Conservation (phyloP, 2,888 invertebrate species). For the Drosophila kambysellisi region DNA sequence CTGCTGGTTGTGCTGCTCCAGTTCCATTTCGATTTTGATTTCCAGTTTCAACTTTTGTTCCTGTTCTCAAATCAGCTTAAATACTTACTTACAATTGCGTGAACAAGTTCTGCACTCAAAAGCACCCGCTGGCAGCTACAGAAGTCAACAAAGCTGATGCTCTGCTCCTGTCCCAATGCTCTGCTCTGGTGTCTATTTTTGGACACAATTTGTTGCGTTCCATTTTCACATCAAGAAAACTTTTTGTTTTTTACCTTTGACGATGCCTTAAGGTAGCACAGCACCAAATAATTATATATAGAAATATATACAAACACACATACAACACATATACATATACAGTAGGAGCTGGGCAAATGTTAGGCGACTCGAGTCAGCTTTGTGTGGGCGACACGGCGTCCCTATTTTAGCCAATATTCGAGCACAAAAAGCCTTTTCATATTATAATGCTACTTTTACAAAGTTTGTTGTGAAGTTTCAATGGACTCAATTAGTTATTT, state of each 20-base stretch:
- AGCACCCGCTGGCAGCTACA: conserved; percentile 25
- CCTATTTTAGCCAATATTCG: conserved; percentile 30
- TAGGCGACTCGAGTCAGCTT: conserved; percentile 27
- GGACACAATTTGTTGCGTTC: conserved; percentile 74
- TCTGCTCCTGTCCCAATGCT: conserved; percentile 36
- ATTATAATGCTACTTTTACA: conserved; percentile 32
- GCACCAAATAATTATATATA: conserved; percentile 57
- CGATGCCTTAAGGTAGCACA: conserved; percentile 70
- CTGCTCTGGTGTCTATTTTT: conserved; percentile 66
- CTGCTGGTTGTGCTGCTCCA: background rate
- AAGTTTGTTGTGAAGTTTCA: conserved; percentile 34
- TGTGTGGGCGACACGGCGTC: conserved; percentile 46
- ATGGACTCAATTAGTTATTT: background rate
- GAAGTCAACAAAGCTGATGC: conserved; percentile 55
- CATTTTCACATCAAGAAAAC: conserved; percentile 62
- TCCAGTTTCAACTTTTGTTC: background rate
- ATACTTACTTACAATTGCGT: conserved; percentile 62
- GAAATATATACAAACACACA: conserved; percentile 13
- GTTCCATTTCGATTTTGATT: background rate
- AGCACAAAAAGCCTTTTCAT: conserved; percentile 20
- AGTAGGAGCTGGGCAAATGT: conserved; percentile 18
- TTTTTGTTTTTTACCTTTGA: conserved; percentile 68
- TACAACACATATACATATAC: conserved; percentile 14
- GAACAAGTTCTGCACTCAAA: conserved; percentile 62
- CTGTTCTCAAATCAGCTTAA: conserved; percentile 66